phyloP scores from a whole-genome alignment of 2,888 invertebrate species.

The Candidula unifasciata region DNA sequence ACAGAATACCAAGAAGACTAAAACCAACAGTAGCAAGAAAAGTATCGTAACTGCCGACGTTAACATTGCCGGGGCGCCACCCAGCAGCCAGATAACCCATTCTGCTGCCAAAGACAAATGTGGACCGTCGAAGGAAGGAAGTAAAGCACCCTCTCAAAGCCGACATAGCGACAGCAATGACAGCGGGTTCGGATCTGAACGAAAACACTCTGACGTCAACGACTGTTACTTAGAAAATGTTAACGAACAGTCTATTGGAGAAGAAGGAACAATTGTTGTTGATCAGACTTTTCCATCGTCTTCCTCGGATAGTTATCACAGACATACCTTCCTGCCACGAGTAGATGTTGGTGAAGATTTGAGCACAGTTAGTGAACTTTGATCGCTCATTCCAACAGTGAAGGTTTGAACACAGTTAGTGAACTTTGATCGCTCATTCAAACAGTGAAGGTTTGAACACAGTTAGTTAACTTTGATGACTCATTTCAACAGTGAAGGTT shows the following conservation, averaged over 20 bases:
- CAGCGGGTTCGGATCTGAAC: constrained; percentile 43
- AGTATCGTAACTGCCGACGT: constrained; percentile 38
- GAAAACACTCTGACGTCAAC: constrained; percentile 42
- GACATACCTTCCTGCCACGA: neutral
- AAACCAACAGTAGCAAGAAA: neutral
- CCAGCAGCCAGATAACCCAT: neutral
- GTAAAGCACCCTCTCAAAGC: neutral
- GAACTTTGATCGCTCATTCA: constrained; percentile 23
- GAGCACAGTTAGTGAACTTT: constrained; percentile 40
- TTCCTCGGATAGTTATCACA: constrained; percentile 27
- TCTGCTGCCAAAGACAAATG: neutral
- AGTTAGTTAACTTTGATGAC: constrained; percentile 34
- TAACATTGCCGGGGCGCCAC: neutral
- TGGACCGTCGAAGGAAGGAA: neutral
- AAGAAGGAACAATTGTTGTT: neutral
- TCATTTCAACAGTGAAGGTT: too few relatives aligned
- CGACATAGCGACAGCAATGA: constrained; percentile 48
- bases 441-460: neutral
- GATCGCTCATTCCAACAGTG: neutral
- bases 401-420: constrained; percentile 7
- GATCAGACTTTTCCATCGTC: constrained; percentile 12
- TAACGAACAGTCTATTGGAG: neutral
- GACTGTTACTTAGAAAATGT: neutral
- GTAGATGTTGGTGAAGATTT: constrained; percentile 26
- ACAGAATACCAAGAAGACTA: neutral